Evolutionary conservation across 2,888 invertebrate species (phyloP).

Genomic region (Congeria kusceri): DNA sequence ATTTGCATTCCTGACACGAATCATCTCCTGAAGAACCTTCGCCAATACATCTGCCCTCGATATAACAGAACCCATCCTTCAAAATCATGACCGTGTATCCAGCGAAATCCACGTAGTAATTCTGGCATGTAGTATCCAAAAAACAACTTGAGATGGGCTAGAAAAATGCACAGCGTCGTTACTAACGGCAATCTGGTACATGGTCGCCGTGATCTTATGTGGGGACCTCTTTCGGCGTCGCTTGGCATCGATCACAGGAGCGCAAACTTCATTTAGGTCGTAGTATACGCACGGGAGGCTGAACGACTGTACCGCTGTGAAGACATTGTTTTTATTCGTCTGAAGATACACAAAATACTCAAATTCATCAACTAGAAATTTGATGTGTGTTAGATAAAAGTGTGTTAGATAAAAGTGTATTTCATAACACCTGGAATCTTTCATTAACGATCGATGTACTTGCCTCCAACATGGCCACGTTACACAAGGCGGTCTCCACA

Average conservation of each 20-base stretch:
- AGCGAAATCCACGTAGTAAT: neutral
- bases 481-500: constrained; percentile 19
- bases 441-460: neutral
- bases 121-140: neutral
- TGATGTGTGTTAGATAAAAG: too few species aligned
- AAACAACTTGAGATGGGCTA: neutral
- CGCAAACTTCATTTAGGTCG: constrained; percentile 22
- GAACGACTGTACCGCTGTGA: too few species aligned
- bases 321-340: too few species aligned
- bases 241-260: neutral
- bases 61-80: constrained; percentile 30
- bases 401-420: too few species aligned
- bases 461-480: constrained; percentile 20
- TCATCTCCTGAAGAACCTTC: neutral
- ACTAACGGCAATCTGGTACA: neutral
- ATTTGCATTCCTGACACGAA: too few species aligned
- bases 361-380: too few species aligned
- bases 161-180: neutral
- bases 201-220: neutral
- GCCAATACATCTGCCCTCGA: constrained; percentile 13
- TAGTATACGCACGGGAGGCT: constrained; percentile 16
- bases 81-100: constrained; percentile 13
- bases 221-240: neutral
- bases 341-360: too few species aligned
- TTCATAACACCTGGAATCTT: too few species aligned